Conservation (phyloP, 1,140 invertebrate genomes). For the Dufourea novaeangliae region DNA sequence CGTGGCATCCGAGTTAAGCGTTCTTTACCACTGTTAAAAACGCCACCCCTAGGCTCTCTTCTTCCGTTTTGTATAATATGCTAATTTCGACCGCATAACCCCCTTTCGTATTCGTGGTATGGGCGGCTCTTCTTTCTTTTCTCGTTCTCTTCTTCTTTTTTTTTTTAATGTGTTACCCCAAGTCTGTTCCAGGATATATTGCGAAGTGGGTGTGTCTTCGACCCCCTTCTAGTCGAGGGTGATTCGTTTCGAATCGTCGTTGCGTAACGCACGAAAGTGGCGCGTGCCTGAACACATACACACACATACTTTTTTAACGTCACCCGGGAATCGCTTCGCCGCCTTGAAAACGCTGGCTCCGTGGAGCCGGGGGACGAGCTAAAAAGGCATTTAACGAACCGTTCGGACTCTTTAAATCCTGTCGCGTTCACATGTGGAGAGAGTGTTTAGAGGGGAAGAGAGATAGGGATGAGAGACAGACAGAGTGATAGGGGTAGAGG, state of each 20-base stretch:
- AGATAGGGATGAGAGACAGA: slow-evolving; percentile 24
- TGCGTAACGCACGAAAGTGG: slow-evolving; percentile 45
- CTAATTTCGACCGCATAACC: slow-evolving; percentile 28
- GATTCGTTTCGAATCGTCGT: slow-evolving; percentile 47
- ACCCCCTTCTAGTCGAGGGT: slow-evolving; percentile 45
- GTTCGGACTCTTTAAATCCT: slow-evolving; percentile 63
- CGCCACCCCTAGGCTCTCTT: not conserved
- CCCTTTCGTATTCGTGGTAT: slow-evolving; percentile 15
- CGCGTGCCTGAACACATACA: slow-evolving; percentile 54
- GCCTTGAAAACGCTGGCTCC: slow-evolving; percentile 50
- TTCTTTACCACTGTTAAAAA: slow-evolving; percentile 16
- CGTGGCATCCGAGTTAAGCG: slow-evolving; percentile 26
- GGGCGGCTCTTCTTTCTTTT: slow-evolving; percentile 21
- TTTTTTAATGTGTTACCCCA: slow-evolving; percentile 53
- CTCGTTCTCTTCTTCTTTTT: not conserved
- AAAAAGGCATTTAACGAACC: slow-evolving; percentile 68
- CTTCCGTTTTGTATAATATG: slow-evolving; percentile 18
- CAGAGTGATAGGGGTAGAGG: slow-evolving; percentile 26
- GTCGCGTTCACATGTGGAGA: slow-evolving; percentile 62
- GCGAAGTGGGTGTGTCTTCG: slow-evolving; percentile 46
- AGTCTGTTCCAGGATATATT: slow-evolving; percentile 59
- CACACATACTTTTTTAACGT: slow-evolving; percentile 60
- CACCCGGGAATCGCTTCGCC: slow-evolving; percentile 53
- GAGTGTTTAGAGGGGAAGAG: slow-evolving; percentile 61
- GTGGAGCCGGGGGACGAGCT: slow-evolving; percentile 46